phyloP scores from a whole-genome alignment of 2,113 vertebrate genomes.

The Phalacrocorax pelagicus region DNA sequence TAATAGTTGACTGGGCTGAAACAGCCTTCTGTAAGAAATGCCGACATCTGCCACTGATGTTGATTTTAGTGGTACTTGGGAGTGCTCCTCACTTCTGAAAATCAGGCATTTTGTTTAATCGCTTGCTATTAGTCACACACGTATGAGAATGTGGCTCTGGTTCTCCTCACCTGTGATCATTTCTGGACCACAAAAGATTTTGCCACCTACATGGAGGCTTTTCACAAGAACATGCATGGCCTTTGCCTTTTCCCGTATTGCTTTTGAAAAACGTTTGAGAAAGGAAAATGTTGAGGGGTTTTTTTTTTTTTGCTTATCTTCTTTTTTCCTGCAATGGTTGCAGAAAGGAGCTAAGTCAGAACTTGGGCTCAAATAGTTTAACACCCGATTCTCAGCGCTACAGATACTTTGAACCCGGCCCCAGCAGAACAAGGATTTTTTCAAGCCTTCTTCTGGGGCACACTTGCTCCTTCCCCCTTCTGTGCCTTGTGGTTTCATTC shows the following conservation, averaged over 20 bases:
- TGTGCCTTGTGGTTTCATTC: background rate
- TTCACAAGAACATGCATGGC: background rate
- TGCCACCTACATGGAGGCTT: fast-evolving
- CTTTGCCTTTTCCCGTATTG: background rate
- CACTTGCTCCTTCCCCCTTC: background rate
- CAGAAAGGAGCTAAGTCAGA: background rate
- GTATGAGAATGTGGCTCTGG: fast-evolving
- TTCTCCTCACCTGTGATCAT: background rate
- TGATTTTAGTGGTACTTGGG: background rate
- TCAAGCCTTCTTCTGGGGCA: background rate
- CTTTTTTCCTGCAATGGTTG: background rate
- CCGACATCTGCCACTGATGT: background rate
- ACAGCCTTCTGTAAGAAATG: background rate
- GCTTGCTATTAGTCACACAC: background rate
- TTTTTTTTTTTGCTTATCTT: background rate
- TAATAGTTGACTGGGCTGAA: background rate
- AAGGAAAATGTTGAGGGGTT: background rate
- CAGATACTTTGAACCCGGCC: background rate
- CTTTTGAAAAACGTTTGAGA: background rate
- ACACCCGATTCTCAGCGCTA: fast-evolving
- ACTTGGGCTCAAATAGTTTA: background rate
- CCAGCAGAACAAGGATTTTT: background rate
- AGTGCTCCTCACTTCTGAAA: background rate
- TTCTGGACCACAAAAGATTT: background rate
- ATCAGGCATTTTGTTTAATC: background rate